These are phyloP conservation scores for Simalia tracyae DNA, from an alignment of 2,797 vertebrate species.

Conservation along the genomic window DNA sequence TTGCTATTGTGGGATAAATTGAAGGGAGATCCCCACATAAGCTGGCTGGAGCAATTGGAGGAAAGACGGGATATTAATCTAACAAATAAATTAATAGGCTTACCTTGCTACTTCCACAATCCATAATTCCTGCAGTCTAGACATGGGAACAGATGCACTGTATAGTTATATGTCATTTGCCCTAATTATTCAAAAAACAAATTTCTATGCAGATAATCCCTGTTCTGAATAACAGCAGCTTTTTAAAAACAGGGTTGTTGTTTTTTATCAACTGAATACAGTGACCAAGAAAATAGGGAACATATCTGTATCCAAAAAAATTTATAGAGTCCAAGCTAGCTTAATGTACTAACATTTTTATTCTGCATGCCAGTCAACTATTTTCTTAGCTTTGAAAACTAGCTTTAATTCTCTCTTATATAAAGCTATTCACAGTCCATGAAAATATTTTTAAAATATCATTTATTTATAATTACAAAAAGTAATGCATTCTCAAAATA, in stretches of 20 bases:
- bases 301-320: conserved; percentile 11
- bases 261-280: conserved; percentile 67
- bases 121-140: conserved; percentile 76
- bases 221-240: conserved; percentile 97
- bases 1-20: not conserved
- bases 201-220: conserved; percentile 90
- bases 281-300: conserved; percentile 49
- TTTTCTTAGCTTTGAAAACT: conserved; percentile 44
- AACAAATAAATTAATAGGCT: conserved; percentile 33
- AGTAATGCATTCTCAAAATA: conserved; percentile 1
- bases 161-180: conserved; percentile 81
- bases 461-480: conserved; percentile 23
- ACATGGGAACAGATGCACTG: conserved; percentile 79
- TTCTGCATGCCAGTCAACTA: conserved; percentile 31
- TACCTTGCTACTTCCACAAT: conserved; percentile 67
- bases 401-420: not conserved
- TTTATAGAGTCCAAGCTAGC: not conserved
- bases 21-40: not conserved
- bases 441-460: conserved; percentile 52
- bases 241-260: conserved; percentile 76
- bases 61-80: not conserved
- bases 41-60: not conserved
- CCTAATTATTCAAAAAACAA: conserved; percentile 99
- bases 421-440: conserved; percentile 6
- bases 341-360: conserved; percentile 40